Conservation (phyloP, 2,888 invertebrate genomes). For the Gari tellinella region DNA sequence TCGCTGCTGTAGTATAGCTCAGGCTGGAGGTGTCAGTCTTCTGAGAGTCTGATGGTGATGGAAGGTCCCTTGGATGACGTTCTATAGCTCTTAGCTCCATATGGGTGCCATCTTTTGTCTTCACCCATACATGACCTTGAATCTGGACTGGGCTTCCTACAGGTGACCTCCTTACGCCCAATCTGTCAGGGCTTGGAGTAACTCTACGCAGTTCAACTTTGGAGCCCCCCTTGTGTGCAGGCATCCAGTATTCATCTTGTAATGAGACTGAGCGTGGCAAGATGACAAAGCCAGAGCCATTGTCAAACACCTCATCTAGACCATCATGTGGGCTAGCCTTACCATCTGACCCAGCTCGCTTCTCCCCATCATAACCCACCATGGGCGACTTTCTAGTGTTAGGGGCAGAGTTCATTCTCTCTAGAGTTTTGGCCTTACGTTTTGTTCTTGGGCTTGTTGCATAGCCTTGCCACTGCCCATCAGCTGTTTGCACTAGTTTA, state of each 20-base stretch:
- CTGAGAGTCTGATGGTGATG: slow-evolving; percentile 60
- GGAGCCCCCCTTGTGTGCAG: slow-evolving; percentile 45
- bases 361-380: slow-evolving; percentile 30
- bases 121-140: slow-evolving; percentile 60
- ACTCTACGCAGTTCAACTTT: slow-evolving; percentile 49
- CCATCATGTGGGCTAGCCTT: slow-evolving; percentile 49
- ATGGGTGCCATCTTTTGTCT: slow-evolving; percentile 55
- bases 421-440: slow-evolving; percentile 53
- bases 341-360: slow-evolving; percentile 50
- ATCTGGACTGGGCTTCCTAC: slow-evolving; percentile 44
- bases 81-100: slow-evolving; percentile 51
- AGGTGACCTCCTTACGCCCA: slow-evolving; percentile 44
- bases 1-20: slow-evolving; percentile 52
- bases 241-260: slow-evolving; percentile 60
- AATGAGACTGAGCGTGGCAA: slow-evolving; percentile 59
- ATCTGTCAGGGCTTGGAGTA: slow-evolving; percentile 57
- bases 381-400: slow-evolving; percentile 47
- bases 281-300: slow-evolving; percentile 39
- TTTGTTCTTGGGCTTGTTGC: slow-evolving; percentile 59
- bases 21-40: slow-evolving; percentile 55
- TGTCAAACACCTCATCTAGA: slow-evolving; percentile 41
- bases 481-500: slow-evolving; percentile 15
- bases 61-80: slow-evolving; percentile 41
- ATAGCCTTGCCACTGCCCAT: slow-evolving; percentile 53
- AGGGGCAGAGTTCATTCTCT: slow-evolving; percentile 60